phyloP scores from a whole-genome alignment of 1,140 invertebrate genomes.

The Ceratina japonica region DNA sequence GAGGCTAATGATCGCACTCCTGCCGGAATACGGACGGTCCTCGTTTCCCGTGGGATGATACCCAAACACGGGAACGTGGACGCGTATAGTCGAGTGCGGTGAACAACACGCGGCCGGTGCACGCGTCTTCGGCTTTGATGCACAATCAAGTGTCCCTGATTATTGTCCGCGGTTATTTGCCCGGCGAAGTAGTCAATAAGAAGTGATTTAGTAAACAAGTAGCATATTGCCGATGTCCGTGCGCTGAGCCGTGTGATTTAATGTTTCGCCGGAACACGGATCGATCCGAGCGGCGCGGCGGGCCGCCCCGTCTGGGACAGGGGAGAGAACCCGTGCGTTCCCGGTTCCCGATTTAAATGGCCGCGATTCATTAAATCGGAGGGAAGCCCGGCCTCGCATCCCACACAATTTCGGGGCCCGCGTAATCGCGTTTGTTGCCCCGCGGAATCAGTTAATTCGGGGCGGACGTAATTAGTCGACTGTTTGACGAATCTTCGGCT shows the following conservation, averaged over 20 bases:
- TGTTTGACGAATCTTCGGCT: background rate
- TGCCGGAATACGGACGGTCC: constrained; percentile 14
- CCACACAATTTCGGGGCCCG: background rate
- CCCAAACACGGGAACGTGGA: background rate
- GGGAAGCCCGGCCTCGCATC: too few species aligned
- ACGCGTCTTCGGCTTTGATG: constrained; percentile 68
- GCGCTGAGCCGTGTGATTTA: constrained; percentile 67
- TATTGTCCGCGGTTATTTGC: constrained; percentile 66
- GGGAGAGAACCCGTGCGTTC: background rate
- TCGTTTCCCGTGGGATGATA: constrained; percentile 47
- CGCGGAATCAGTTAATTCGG: background rate
- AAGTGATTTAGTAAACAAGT: constrained; percentile 73
- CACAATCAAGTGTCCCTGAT: constrained; percentile 68
- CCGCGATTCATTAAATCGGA: constrained; percentile 12
- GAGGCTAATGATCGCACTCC: background rate
- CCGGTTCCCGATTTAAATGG: constrained; percentile 25
- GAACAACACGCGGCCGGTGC: constrained; percentile 34
- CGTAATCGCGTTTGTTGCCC: background rate
- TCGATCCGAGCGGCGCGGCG: constrained; percentile 38
- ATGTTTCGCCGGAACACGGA: constrained; percentile 53
- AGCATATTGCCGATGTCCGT: constrained; percentile 72
- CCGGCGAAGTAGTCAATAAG: constrained; percentile 65
- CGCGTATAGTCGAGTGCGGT: background rate
- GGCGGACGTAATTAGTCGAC: background rate
- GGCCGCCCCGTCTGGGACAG: constrained; percentile 10